phyloP scores from a whole-genome alignment of 2,888 invertebrate genomes.

The Odontocolon sp. region DNA sequence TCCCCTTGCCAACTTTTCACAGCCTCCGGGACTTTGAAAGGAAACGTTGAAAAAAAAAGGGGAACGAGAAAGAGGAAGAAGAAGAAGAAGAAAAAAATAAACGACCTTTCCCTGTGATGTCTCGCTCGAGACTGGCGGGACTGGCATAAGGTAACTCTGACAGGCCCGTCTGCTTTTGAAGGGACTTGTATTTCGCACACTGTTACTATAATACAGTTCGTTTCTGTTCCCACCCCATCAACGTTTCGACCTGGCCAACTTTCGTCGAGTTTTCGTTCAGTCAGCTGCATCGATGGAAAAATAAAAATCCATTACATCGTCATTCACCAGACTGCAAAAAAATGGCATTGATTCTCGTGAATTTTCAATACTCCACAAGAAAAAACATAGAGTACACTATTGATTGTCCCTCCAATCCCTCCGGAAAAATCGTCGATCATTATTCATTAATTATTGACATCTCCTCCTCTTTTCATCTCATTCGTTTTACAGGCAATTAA shows the following conservation, averaged over 20 bases:
- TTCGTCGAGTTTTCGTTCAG: conserved; percentile 27
- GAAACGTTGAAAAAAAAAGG: background rate
- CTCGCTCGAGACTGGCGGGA: conserved; percentile 1
- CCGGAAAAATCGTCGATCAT: too few species aligned
- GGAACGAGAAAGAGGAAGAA: background rate
- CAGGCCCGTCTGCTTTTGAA: conserved; percentile 44
- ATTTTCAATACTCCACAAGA: background rate
- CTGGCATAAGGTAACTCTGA: conserved; percentile 27
- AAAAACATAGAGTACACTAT: too few species aligned
- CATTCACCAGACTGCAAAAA: too few species aligned
- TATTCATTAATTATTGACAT: too few species aligned
- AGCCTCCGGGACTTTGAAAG: conserved; percentile 27
- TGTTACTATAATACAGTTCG: background rate
- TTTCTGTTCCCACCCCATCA: background rate
- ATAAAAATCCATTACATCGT: conserved; percentile 33
- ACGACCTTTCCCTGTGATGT: conserved; percentile 25
- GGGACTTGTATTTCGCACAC: conserved; percentile 30
- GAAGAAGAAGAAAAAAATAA: background rate
- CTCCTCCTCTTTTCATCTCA: too few species aligned
- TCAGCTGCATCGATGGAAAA: conserved; percentile 6
- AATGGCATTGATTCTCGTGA: too few species aligned
- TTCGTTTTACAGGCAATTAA: too few species aligned
- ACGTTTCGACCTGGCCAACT: conserved; percentile 35
- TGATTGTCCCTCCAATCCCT: too few species aligned
- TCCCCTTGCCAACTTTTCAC: conserved; percentile 1